Base-by-base conservation (phyloP, 92 coral and sea anemone genomes). In the Galaxea fascicularis region DNA sequence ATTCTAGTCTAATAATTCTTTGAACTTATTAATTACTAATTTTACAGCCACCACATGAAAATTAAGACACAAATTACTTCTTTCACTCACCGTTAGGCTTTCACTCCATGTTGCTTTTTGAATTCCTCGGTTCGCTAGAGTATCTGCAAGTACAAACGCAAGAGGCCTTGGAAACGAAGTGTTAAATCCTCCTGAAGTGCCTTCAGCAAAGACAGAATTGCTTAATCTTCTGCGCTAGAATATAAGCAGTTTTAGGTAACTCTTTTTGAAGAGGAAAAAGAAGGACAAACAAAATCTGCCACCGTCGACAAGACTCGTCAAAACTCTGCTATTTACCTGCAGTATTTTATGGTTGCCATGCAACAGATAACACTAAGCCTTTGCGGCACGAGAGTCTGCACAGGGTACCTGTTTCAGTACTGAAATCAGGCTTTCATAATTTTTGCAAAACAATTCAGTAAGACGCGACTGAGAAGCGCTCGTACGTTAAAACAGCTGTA, bases 121-220 rank as follows among this genome's bases (percentile, higher is more conserved):
- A 15, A 11, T 6, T 7, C 1, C 13, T 18, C 29, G 16, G 56
- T 28, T 78, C 83, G 26, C 73, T 78, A 53, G 26, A 26, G 14
- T 64, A 26, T 65, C 73, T 63, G 83, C 73, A 65, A 78, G 83
- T 78, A 63, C 21, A 17, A 21, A 21, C 7, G 25, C 14, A 57
- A 17, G 20, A 17, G 1, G 25, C 67, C 35, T 27, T 13, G 51
- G 11, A 18, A 28, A 8, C n/a, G 13, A 66, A 66, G 17, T 13
- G 26, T 68, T 68, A 0, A 35, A 24, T 35, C 25, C 4, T 3
- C 4, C 53, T 30, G 47, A 39, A 41, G 2, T 35, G 41, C 41
- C 41, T 35, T 35, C 41, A 35, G 41, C 6, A 6, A 2, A 6
- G 41, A 2, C 41, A 35, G 41, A 35, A 35, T 35, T 35, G 41